Percentiles rank a stretch among this genome's conserved stretches.
These are phyloP conservation scores for Nymphalis c-album DNA, from an alignment of 2,888 invertebrate genomes.

Conservation along the genomic window DNA sequence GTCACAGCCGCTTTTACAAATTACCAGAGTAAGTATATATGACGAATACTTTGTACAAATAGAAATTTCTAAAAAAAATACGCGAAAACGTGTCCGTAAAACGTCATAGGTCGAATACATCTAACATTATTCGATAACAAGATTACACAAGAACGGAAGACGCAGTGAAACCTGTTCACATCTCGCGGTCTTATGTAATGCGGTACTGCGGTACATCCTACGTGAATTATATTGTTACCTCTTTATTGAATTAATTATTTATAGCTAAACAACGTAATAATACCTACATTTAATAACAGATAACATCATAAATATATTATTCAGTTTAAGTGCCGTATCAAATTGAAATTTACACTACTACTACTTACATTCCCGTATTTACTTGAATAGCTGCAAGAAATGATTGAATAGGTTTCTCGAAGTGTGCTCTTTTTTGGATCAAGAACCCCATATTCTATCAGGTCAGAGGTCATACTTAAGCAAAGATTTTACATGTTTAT, in stretches of 20 bases:
- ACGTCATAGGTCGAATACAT: slow-evolving; percentile 22
- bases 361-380: too few relatives aligned
- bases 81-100: slow-evolving; percentile 1
- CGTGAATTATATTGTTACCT: slow-evolving; percentile 4
- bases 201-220: slow-evolving; percentile 25
- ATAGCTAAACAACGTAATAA: too few relatives aligned
- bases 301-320: too few relatives aligned
- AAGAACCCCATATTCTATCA: too few relatives aligned
- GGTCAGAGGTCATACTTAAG: too few relatives aligned
- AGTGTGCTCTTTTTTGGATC: too few relatives aligned
- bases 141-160: slow-evolving; percentile 46
- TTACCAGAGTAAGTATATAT: background rate
- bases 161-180: slow-evolving; percentile 43
- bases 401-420: too few relatives aligned
- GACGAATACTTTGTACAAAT: background rate
- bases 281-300: too few relatives aligned
- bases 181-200: slow-evolving; percentile 41
- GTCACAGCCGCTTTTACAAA: background rate
- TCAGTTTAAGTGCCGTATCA: too few relatives aligned
- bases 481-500: too few relatives aligned
- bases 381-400: too few relatives aligned
- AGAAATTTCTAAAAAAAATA: slow-evolving; percentile 8
- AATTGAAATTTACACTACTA: too few relatives aligned
- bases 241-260: background rate
- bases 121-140: slow-evolving; percentile 39